Evolutionary conservation across 2,888 invertebrate species (phyloP).

Genomic region (Drosophila mayaguana): DNA sequence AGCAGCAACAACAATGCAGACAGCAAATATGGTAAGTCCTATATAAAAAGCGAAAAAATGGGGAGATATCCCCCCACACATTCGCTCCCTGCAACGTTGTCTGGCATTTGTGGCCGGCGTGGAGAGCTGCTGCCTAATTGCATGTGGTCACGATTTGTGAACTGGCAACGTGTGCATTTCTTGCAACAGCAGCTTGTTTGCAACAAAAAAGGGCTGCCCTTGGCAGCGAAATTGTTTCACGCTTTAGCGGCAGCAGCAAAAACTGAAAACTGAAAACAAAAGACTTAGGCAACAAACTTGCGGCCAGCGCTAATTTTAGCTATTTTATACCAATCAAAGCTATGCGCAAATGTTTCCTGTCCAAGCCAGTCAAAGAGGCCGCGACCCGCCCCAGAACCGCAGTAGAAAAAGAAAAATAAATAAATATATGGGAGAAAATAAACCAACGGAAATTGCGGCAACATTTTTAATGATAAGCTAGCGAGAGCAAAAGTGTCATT

Average conservation of each 20-base stretch:
- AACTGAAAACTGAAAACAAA: constrained; percentile 47
- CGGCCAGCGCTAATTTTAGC: constrained; percentile 55
- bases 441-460: constrained; percentile 67
- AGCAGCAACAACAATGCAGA: constrained; percentile 52
- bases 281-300: constrained; percentile 75
- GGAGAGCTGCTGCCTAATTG: constrained; percentile 75
- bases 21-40: constrained; percentile 78
- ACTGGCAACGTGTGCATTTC: constrained; percentile 54
- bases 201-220: constrained; percentile 65
- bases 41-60: constrained; percentile 26
- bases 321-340: constrained; percentile 52
- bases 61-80: constrained; percentile 5
- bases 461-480: constrained; percentile 40
- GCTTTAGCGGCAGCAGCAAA: constrained; percentile 31
- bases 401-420: not conserved
- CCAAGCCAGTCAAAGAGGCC: constrained; percentile 30
- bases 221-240: constrained; percentile 76
- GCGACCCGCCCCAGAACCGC: constrained; percentile 61
- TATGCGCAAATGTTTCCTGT: constrained; percentile 65
- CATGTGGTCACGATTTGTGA: constrained; percentile 81
- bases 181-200: constrained; percentile 51
- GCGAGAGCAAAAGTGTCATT: constrained; percentile 80
- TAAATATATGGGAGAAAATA: not conserved
- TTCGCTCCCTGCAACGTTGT: constrained; percentile 24
- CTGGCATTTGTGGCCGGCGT: constrained; percentile 34